Percentiles rank a stretch among this genome's conserved stretches.
Conservation (phyloP, 2,888 invertebrate species). For the Euclidia mi region DNA sequence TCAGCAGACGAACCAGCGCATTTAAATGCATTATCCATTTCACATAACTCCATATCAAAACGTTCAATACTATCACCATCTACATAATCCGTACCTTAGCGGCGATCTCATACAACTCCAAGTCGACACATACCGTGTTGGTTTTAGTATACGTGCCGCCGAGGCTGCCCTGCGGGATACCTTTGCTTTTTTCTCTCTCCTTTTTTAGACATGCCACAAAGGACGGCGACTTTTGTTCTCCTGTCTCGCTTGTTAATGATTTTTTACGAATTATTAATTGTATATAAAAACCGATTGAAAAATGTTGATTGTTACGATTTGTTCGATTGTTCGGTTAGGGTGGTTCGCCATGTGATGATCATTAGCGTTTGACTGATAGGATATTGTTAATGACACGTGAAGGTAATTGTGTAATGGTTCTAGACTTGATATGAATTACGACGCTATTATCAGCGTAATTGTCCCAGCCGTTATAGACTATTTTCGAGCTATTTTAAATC, state of each 20-base stretch:
- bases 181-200: conserved; percentile 68
- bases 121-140: conserved; percentile 85
- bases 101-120: conserved; percentile 65
- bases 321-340: conserved; percentile 59
- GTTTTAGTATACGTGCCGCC: conserved; percentile 73
- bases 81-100: conserved; percentile 41
- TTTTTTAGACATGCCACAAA: conserved; percentile 83
- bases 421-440: conserved; percentile 14
- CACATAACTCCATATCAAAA: conserved; percentile 31
- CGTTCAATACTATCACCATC: conserved; percentile 24
- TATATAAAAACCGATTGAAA: conserved; percentile 86
- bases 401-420: conserved; percentile 37
- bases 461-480: no score
- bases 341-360: conserved; percentile 59
- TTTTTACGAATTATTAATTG: conserved; percentile 89
- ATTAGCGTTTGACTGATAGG: conserved; percentile 52
- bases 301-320: conserved; percentile 80
- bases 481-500: no score
- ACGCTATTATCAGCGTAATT: no score
- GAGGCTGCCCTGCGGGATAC: conserved; percentile 76
- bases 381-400: conserved; percentile 46
- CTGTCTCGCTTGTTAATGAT: conserved; percentile 88
- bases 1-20: not conserved
- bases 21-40: conserved; percentile 11
- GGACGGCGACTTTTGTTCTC: conserved; percentile 88